phyloP scores from a whole-genome alignment of 37 sponge, comb jelly and placozoan genomes.

The Diacarnus erythraeanus region DNA sequence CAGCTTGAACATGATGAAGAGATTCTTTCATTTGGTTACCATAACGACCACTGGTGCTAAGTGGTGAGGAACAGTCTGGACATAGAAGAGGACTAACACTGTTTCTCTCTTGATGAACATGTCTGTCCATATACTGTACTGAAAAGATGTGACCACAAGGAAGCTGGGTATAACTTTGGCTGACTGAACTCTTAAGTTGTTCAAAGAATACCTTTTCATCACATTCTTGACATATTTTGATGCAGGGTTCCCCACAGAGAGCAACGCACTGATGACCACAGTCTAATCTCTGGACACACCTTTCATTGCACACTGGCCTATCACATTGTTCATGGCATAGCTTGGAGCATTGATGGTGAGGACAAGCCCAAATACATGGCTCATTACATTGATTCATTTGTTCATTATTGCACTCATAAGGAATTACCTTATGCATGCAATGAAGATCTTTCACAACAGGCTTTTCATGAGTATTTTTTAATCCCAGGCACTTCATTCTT shows the following conservation, averaged over 20 bases:
- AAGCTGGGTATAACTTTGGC: conserved; percentile 20
- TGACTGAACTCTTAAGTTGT: background rate
- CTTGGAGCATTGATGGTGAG: conserved; percentile 44
- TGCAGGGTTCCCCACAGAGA: conserved; percentile 78
- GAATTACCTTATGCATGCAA: background rate
- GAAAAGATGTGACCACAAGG: conserved; percentile 51
- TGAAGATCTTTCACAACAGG: background rate
- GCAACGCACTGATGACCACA: conserved; percentile 78
- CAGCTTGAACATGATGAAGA: conserved; percentile 7
- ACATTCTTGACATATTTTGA: conserved; percentile 57
- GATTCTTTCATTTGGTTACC: conserved; percentile 25
- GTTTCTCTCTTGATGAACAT: conserved; percentile 4
- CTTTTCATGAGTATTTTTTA: background rate
- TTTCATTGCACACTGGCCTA: conserved; percentile 51
- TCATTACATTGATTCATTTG: conserved; percentile 13
- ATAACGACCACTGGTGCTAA: conserved; percentile 24
- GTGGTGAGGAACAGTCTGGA: background rate
- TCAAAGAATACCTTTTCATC: conserved; percentile 22
- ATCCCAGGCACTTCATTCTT: background rate
- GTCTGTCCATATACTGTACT: conserved; percentile 31
- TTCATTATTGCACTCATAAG: background rate
- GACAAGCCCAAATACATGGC: conserved; percentile 45
- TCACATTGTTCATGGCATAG: conserved; percentile 61
- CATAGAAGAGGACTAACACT: conserved; percentile 33
- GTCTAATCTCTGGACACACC: conserved; percentile 34